Base-by-base conservation (phyloP, 1,140 invertebrate genomes). In the Lepidotrigona ventralis region DNA sequence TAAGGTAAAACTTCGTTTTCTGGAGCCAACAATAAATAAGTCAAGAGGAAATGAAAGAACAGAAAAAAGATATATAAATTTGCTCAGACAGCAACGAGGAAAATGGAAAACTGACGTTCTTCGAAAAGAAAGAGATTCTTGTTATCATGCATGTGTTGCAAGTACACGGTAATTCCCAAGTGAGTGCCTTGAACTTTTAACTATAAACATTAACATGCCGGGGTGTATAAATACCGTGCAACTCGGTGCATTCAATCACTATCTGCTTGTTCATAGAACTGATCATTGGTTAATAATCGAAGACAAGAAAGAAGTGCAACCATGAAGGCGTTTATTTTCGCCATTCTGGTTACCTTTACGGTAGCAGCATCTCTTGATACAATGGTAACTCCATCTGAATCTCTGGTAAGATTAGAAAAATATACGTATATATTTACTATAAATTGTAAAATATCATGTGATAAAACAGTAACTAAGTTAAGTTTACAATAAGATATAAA, bases 191-290 rank as follows among this genome's bases (percentile, higher is more conserved):
- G 81, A 83, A 83, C 75, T 83, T 39, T 63, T 26, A 15, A 6
- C 17, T 4, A n/a, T 4, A 14, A 19, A 72, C 8, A 15, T 19
- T 46, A 15, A 6, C 9, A 15, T 17, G 17, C 51, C 39, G 33
- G 26, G 23, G 9, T 63, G 46, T 83, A 83, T 83, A 83, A 83
- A 83, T 83, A 83, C 75, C 1, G 3, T 54, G 21, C 12, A 19
- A 11, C 19, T 4, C 2, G 6, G 1, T 54, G 29, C 21, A 26
- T 26, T 23, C 14, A 12, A 54, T 78, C 75, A 83, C 54, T 71
- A 2, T 54, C 23, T 33, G 0, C 8, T 2, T 2, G 29, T n/a
- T 6, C 23, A n/a, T 11, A 19, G 29, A 2, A 54, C 12, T 19
- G 8, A 54, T 9, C 8, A 64, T 1, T 3, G 2, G 15, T n/a